Base-by-base conservation (phyloP, 2,113 vertebrate genomes). In the Chamaetylas fuelleborni region DNA sequence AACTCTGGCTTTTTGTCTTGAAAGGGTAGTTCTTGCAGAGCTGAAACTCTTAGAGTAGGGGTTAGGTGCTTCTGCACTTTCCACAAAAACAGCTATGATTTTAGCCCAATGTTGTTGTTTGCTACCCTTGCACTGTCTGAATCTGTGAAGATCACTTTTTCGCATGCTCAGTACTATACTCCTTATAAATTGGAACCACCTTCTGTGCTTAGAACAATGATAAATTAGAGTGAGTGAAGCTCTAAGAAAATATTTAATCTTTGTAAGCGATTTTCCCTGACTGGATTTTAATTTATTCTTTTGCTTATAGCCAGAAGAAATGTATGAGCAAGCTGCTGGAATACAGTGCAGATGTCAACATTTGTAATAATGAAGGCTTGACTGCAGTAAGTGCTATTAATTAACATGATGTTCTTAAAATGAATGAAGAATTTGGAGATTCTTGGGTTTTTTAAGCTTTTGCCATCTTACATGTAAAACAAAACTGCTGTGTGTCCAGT, bases 291-390 rank as follows among this genome's bases (percentile, higher is more conserved):
- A 67, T 95, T 18, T 95, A 11, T 93, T 96, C 43, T 95, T 94
- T 94, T 96, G 42, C 95, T 96, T 97, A 43, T 83, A 99, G 99
- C 61, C 99, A 99, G 97, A 99, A 99, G 97, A 99, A 99, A 97
- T 99, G 99, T 88, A 99, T 99, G 99, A 99, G 98, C 88, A 99
- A 98, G 95, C 98, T 99, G 29, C 80, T 99, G 97, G 99, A 99
- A 90, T 99, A 98, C 94, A 98, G 98, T 91, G 99, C 99, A 36
- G 99, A 99, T 97, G 99, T 99, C 93, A 99, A 99, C 97, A 99
- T 99, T 97, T 99, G 99, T 97, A 99, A 99, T 97, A 99, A 99
- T 58, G 99, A 99, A 98, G 99, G 99, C 38, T 98, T 99, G 93
- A 99, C 99, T 78, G 99, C 99, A 96, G 99, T 99, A 98, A 98